These are phyloP conservation scores for Erebia ligea DNA, from an alignment of 2,888 invertebrate genomes.

Conservation along the genomic window DNA sequence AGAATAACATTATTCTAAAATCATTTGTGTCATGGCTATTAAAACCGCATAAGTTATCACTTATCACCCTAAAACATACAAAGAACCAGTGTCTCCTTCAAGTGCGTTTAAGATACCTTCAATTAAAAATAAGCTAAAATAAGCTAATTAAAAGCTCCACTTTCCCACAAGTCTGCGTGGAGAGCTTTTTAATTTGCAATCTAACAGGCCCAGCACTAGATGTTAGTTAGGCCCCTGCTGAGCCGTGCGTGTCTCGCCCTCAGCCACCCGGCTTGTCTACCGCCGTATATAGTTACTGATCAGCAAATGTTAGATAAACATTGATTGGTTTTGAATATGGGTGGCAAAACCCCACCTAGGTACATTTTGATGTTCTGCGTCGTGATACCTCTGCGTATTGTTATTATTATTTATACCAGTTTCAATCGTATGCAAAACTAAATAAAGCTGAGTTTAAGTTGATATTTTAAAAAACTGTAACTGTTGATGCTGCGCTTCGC, in stretches of 20 bases:
- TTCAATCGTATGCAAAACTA: too few relatives aligned
- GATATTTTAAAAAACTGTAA: too few relatives aligned
- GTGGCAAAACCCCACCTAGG: too few relatives aligned
- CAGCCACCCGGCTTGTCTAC: slow-evolving; percentile 18
- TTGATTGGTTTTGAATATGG: not conserved
- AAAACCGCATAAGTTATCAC: not conserved
- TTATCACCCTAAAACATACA: not conserved
- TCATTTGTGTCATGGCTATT: not conserved
- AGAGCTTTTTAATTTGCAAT: slow-evolving; percentile 52
- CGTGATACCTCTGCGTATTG: too few relatives aligned
- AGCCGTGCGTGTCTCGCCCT: slow-evolving; percentile 45
- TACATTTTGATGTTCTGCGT: too few relatives aligned
- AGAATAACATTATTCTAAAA: too few relatives aligned
- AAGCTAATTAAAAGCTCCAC: too few relatives aligned
- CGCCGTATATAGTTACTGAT: not conserved
- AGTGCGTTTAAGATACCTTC: not conserved
- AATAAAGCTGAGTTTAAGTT: too few relatives aligned
- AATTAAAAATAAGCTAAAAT: slow-evolving; percentile 17
- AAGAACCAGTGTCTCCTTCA: slow-evolving; percentile 1
- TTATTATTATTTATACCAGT: too few relatives aligned
- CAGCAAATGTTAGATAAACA: slow-evolving; percentile 11
- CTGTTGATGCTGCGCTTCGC: too few relatives aligned
- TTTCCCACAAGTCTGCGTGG: slow-evolving; percentile 23
- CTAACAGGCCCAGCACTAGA: slow-evolving; percentile 44
- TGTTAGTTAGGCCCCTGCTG: slow-evolving; percentile 39